phyloP scores from a whole-genome alignment of 2,797 vertebrate species.

The Rhynchotus rufescens region DNA sequence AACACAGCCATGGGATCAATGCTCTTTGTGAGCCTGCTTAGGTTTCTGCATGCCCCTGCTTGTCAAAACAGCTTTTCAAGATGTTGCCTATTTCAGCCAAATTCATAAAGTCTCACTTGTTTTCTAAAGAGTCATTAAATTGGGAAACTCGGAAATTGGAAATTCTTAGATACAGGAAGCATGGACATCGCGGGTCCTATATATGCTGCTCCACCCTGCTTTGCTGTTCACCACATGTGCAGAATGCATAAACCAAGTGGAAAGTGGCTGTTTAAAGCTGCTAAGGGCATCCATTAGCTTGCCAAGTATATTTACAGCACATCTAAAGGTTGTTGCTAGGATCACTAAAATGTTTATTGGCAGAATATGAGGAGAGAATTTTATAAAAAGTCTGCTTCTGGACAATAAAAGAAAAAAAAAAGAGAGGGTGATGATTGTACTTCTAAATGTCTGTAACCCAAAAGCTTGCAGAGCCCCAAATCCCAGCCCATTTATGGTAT shows the following conservation, averaged over 20 bases:
- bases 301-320: constrained; percentile 23
- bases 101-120: background rate
- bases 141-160: background rate
- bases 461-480: background rate
- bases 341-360: constrained; percentile 51
- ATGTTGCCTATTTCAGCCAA: background rate
- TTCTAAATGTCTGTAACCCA: background rate
- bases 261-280: constrained; percentile 27
- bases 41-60: fast-evolving
- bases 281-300: background rate
- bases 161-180: background rate
- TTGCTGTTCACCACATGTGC: background rate
- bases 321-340: constrained; percentile 31
- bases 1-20: background rate
- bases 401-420: constrained; percentile 17
- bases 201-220: background rate
- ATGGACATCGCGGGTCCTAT: background rate
- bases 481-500: background rate
- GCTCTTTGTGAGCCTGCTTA: fast-evolving
- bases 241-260: background rate
- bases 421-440: background rate
- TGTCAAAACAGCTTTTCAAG: background rate
- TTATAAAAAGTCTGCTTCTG: constrained; percentile 47
- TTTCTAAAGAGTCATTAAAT: background rate
- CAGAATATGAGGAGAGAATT: constrained; percentile 45